Base-by-base conservation (phyloP, 2,888 invertebrate genomes). In the Phyllotreta cruciferae region DNA sequence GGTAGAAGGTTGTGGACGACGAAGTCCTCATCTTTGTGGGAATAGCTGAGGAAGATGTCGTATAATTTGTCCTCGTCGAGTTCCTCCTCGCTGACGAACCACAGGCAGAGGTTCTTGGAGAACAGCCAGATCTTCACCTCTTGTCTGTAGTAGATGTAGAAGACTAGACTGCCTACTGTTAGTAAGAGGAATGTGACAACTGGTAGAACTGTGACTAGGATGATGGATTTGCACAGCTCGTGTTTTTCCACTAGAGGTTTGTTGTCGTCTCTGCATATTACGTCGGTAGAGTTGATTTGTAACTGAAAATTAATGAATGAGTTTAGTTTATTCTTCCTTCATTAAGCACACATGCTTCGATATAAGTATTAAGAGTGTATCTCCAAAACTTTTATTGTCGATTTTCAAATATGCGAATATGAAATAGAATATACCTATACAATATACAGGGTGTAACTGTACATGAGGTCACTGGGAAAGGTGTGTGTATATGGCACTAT, bases 1-100 rank as follows among this genome's bases (percentile, higher is more conserved):
- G 89, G 85, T 47, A 90, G 83, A 64, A 93, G 77, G 68, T 87
- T 82, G 14, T 87, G 85, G 0, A 86, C 82, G 8, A 92, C 87
- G 73, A 90, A 90, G 1, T 85, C 85, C 73, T 89, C 88, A 77
- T 94, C 93, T 75, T 87, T 85, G 76, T 91, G 89, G 3, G 92
- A 89, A 77, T 88, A 93, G 71, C 92, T 92, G 67, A 94, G 84
- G 78, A 94, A 94, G 0, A 90, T 93, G 78, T 94, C 92, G 78
- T 88, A 92, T 39, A 80, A 75, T 73, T 85, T 85, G 72, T 88
- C 85, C 69, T 86, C 86, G 77, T 91, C 91, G 34, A 90, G 76
- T 66, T 90, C 90, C 56, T 88, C 85, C 73, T 90, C 90, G 0
- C 86, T 86, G 3, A 90, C 86, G 57, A 86, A 83, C 83, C 88